A percentile compares a stretch with the other conserved stretches of the same genome.
Evolutionary conservation across 2,113 vertebrate species (phyloP).

Genomic region (Hypocryptadius cinnamomeus): DNA sequence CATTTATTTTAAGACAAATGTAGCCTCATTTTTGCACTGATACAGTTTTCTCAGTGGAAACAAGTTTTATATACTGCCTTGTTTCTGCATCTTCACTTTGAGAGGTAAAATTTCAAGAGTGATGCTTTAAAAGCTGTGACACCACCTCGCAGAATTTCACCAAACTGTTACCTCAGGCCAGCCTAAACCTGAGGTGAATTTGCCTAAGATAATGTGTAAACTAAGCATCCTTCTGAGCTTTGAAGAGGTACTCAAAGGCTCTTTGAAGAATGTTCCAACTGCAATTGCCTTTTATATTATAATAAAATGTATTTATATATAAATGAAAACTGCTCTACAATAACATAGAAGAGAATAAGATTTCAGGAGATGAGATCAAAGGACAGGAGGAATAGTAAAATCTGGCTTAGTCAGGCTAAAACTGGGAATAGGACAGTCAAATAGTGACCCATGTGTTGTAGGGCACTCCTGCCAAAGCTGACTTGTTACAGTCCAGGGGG

Average conservation of each 20-base stretch:
- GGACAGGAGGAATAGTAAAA: background rate
- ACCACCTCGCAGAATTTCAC: background rate
- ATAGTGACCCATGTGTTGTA: background rate
- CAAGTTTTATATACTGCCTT: rapidly evolving
- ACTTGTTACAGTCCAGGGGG: background rate
- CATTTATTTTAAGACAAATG: background rate
- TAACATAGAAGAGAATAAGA: background rate
- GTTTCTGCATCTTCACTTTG: background rate
- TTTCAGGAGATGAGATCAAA: constrained; percentile 18
- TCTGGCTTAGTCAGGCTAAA: background rate
- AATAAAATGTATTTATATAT: background rate
- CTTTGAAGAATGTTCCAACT: background rate
- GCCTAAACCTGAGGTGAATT: background rate
- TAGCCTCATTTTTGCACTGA: background rate
- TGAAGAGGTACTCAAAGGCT: background rate
- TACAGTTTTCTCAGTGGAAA: background rate
- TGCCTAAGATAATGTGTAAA: background rate
- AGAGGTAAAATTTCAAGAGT: background rate
- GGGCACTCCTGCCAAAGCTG: background rate
- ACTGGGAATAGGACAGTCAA: background rate
- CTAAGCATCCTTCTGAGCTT: background rate
- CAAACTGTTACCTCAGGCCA: background rate
- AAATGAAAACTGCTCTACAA: background rate
- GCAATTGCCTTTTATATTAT: background rate
- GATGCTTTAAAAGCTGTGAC: background rate